Percentiles rank a stretch among this genome's conserved stretches.
These are phyloP conservation scores for Solea solea DNA, from an alignment of 2,113 vertebrate species.

Conservation along the genomic window DNA sequence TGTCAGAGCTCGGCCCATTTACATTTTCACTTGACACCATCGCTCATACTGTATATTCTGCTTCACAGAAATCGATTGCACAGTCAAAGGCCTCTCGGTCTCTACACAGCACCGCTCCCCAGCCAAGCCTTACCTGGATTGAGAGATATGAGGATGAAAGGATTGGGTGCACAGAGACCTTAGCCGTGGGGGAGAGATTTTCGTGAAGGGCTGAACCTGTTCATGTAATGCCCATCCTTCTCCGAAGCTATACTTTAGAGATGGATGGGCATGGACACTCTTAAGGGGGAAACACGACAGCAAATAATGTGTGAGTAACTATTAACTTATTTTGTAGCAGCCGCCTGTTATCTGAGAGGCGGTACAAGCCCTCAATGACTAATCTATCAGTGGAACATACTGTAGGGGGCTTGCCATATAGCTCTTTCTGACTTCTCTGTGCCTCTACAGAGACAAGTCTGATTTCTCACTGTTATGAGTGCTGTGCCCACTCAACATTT, in stretches of 20 bases:
- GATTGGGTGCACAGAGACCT: conserved; percentile 68
- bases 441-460: conserved; percentile 34
- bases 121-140: conserved; percentile 73
- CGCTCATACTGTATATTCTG: conserved; percentile 69
- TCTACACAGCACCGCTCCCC: conserved; percentile 63
- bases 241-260: conserved; percentile 44
- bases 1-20: conserved; percentile 69
- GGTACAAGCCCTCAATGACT: conserved; percentile 52
- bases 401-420: conserved; percentile 30
- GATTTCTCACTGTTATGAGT: conserved; percentile 48
- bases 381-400: conserved; percentile 58
- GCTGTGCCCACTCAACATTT: conserved; percentile 14
- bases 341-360: conserved; percentile 50
- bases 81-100: conserved; percentile 66
- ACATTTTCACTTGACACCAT: conserved; percentile 69
- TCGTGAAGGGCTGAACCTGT: conserved; percentile 61
- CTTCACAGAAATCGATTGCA: conserved; percentile 72
- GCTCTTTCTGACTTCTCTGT: conserved; percentile 31
- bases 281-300: conserved; percentile 53
- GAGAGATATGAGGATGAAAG: conserved; percentile 75
- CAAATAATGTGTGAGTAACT: conserved; percentile 65
- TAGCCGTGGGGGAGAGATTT: conserved; percentile 67
- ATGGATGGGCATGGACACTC: conserved; percentile 57
- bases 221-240: conserved; percentile 44
- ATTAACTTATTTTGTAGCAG: conserved; percentile 64